A percentile compares a stretch with the other conserved stretches of the same genome.
phyloP scores from a whole-genome alignment of 1,140 invertebrate genomes.

The Patella vulgata region DNA sequence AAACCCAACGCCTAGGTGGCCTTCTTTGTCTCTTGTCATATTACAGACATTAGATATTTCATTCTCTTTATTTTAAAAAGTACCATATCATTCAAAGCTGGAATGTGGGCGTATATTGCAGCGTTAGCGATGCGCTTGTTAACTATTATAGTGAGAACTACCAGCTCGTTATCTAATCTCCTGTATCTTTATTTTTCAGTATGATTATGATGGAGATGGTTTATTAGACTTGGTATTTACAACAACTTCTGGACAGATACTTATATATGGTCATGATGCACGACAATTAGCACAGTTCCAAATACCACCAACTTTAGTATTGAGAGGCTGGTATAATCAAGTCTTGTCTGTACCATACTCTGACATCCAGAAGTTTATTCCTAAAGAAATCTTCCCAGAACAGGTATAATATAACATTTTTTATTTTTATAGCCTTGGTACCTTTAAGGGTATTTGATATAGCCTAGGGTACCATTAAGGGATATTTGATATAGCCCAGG shows the following conservation, averaged over 20 bases:
- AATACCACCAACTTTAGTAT: constrained; percentile 18
- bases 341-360: constrained; percentile 14
- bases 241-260: constrained; percentile 50
- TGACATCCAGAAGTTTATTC: constrained; percentile 12
- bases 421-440: too few relatives aligned
- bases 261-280: constrained; percentile 51
- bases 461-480: neutral
- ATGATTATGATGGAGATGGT: constrained; percentile 59
- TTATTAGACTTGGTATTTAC: constrained; percentile 55
- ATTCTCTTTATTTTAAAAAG: too few relatives aligned
- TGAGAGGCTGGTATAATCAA: constrained; percentile 17
- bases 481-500: neutral
- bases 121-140: too few relatives aligned
- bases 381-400: neutral
- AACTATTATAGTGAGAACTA: too few relatives aligned
- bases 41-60: too few relatives aligned
- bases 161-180: too few relatives aligned
- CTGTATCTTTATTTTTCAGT: constrained; percentile 47
- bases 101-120: too few relatives aligned
- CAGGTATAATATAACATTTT: neutral
- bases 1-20: too few relatives aligned
- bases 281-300: constrained; percentile 24
- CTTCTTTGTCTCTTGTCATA: too few relatives aligned
- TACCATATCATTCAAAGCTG: too few relatives aligned
- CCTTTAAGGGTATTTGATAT: neutral